Percentiles rank a stretch among this genome's conserved stretches.
Conservation (phyloP, 2,113 vertebrate species). For the Labrus mixtus region DNA sequence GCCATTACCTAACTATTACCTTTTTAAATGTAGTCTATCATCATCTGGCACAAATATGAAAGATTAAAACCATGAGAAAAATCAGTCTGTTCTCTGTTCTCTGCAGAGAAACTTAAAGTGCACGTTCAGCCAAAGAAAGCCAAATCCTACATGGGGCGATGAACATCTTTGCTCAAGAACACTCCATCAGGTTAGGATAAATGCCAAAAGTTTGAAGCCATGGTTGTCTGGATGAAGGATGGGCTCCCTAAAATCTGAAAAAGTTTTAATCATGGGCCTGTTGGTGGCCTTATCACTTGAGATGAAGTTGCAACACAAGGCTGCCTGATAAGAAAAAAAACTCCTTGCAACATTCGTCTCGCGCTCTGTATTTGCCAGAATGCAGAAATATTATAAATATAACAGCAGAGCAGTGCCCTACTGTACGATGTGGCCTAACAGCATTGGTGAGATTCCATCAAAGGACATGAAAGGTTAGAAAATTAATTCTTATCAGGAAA, state of each 20-base stretch:
- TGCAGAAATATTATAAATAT: constrained; percentile 14
- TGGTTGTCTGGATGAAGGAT: constrained; percentile 47
- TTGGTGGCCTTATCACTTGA: constrained; percentile 44
- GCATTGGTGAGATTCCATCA: constrained; percentile 43
- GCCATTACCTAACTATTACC: neutral
- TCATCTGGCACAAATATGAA: neutral
- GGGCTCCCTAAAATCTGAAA: constrained; percentile 33
- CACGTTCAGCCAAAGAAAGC: constrained; percentile 25
- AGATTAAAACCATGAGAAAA: neutral
- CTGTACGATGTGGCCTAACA: constrained; percentile 32
- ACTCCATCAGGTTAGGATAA: constrained; percentile 39
- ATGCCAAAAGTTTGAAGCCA: constrained; percentile 44
- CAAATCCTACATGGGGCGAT: constrained; percentile 12
- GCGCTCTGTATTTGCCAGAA: neutral
- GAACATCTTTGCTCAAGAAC: constrained; percentile 47
- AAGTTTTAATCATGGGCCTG: constrained; percentile 33
- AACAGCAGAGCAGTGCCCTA: constrained; percentile 21
- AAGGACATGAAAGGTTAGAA: constrained; percentile 71
- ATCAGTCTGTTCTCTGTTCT: neutral
- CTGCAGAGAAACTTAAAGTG: neutral
- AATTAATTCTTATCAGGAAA: constrained; percentile 65
- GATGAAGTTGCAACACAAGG: constrained; percentile 17
- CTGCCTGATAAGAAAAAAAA: constrained; percentile 8
- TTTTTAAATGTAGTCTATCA: neutral
- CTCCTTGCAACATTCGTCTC: constrained; percentile 26